A percentile compares a stretch with the other conserved stretches of the same genome.
phyloP scores from a whole-genome alignment of 2,888 invertebrate species.

The Drosophila emarginata region DNA sequence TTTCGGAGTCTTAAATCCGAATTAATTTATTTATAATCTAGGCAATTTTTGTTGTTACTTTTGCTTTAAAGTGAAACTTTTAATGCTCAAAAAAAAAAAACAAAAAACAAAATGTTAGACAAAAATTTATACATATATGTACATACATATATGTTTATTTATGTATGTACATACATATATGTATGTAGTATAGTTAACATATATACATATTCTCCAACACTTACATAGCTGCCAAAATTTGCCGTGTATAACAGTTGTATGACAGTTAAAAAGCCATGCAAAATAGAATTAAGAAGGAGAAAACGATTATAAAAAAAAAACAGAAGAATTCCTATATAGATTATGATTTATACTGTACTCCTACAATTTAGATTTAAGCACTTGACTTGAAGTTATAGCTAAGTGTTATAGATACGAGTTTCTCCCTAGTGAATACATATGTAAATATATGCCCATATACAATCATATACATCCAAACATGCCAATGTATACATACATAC shows the following conservation, averaged over 20 bases:
- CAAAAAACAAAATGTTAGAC: conserved; percentile 39
- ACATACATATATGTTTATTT: not conserved
- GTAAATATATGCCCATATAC: not conserved
- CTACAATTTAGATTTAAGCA: conserved; percentile 6
- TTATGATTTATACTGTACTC: conserved; percentile 18
- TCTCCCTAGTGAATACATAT: not conserved
- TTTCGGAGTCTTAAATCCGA: not conserved
- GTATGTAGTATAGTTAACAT: not conserved
- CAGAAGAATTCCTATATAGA: conserved; percentile 1
- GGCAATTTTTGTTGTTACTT: conserved; percentile 43
- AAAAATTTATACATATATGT: conserved; percentile 8
- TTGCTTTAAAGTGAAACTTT: conserved; percentile 74
- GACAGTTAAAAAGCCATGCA: not conserved
- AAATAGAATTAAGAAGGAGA: not conserved
- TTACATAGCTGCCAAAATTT: conserved; percentile 6
- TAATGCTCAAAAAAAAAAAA: conserved; percentile 65
- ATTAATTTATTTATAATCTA: conserved; percentile 20
- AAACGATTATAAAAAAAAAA: not conserved
- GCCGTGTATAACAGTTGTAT: conserved; percentile 12
- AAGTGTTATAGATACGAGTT: conserved; percentile 44
- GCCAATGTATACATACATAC: too few relatives aligned
- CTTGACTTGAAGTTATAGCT: conserved; percentile 28
- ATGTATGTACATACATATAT: not conserved
- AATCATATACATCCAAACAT: not conserved
- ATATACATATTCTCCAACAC: conserved; percentile 44